phyloP scores from a whole-genome alignment of 2,113 vertebrate species.

The Paracanthobrama guichenoti region DNA sequence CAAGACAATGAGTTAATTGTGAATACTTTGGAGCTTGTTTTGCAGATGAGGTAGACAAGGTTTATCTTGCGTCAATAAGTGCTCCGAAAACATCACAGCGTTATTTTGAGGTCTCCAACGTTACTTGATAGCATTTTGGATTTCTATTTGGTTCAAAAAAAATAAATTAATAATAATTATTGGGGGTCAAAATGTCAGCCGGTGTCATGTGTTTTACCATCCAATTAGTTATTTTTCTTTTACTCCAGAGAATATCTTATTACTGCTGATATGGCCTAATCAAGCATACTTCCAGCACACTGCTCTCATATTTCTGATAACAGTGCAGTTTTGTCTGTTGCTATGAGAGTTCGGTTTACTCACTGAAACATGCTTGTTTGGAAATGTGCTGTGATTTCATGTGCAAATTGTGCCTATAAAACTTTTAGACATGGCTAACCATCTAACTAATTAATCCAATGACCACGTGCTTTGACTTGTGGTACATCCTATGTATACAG shows the following conservation, averaged over 20 bases:
- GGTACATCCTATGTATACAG: not conserved
- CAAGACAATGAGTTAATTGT: slow-evolving; percentile 58
- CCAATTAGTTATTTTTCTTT: slow-evolving; percentile 2
- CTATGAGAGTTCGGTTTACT: not conserved
- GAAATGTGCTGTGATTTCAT: not conserved
- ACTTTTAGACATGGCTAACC: not conserved
- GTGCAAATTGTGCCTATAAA: not conserved
- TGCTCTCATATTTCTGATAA: slow-evolving; percentile 28
- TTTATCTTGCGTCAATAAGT: not conserved
- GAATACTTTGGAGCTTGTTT: slow-evolving; percentile 55
- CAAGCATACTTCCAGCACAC: not conserved
- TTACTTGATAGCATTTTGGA: not conserved
- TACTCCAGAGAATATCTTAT: slow-evolving; percentile 12
- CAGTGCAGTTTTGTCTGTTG: not conserved
- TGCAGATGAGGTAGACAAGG: slow-evolving; percentile 3
- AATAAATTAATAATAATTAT: not conserved
- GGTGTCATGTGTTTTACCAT: not conserved
- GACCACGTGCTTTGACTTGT: not conserved
- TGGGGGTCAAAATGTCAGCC: too few species aligned
- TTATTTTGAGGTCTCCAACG: not conserved
- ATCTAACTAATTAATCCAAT: not conserved
- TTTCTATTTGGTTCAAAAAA: not conserved
- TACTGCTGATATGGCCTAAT: slow-evolving; percentile 27
- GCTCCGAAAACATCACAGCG: not conserved
- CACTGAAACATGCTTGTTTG: not conserved